Evolutionary conservation across 2,888 invertebrate genomes (phyloP).

Genomic region (Temnothorax unifasciatus): DNA sequence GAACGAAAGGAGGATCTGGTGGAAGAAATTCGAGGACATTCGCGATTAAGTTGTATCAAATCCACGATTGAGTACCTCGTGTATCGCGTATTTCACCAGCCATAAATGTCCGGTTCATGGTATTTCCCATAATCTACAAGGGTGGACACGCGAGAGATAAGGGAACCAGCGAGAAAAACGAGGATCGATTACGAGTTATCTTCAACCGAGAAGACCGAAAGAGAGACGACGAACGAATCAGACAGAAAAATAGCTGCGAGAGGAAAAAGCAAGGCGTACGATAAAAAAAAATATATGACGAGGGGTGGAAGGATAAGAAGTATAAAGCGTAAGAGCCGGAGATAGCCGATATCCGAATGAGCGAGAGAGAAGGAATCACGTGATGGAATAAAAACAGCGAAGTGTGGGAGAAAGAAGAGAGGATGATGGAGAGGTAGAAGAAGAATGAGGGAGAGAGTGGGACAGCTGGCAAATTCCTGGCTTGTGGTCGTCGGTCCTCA

Average conservation of each 20-base stretch:
- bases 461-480: slow-evolving; percentile 72
- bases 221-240: slow-evolving; percentile 31
- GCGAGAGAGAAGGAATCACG: slow-evolving; percentile 3
- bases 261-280: background rate
- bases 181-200: slow-evolving; percentile 13
- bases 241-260: slow-evolving; percentile 9
- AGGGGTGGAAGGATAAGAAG: slow-evolving; percentile 29
- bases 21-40: slow-evolving; percentile 72
- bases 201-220: slow-evolving; percentile 32
- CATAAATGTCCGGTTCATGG: slow-evolving; percentile 80
- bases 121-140: slow-evolving; percentile 82
- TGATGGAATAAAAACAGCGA: slow-evolving; percentile 48
- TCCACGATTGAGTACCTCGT: slow-evolving; percentile 81
- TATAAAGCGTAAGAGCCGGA: slow-evolving; percentile 25
- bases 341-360: background rate
- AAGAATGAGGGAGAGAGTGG: slow-evolving; percentile 18
- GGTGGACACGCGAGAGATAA: slow-evolving; percentile 29
- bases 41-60: slow-evolving; percentile 84
- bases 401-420: slow-evolving; percentile 22
- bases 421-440: slow-evolving; percentile 2
- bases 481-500: slow-evolving; percentile 63
- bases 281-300: slow-evolving; percentile 7
- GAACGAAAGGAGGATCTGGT: slow-evolving; percentile 50
- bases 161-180: slow-evolving; percentile 30
- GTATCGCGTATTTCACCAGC: slow-evolving; percentile 80